A percentile compares a stretch with the other conserved stretches of the same genome.
Evolutionary conservation across 2,888 invertebrate genomes (phyloP).

Genomic region (Palloptera scutellata): DNA sequence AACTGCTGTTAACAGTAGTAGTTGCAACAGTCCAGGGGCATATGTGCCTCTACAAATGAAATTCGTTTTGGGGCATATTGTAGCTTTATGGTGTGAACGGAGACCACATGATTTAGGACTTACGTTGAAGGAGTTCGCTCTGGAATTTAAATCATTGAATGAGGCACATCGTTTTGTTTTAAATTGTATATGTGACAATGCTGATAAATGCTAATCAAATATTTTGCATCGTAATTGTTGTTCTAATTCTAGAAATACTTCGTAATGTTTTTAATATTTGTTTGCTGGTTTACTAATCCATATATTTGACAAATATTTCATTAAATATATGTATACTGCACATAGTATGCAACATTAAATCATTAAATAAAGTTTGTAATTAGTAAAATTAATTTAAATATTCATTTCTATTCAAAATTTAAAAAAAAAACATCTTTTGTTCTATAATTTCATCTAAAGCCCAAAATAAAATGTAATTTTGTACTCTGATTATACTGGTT

Average conservation of each 20-base stretch:
- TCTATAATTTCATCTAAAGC: too few relatives aligned
- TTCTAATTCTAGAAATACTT: too few relatives aligned
- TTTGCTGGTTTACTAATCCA: too few relatives aligned
- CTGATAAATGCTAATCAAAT: constrained; percentile 34
- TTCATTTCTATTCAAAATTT: too few relatives aligned
- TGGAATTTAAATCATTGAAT: constrained; percentile 45
- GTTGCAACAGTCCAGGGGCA: constrained; percentile 44
- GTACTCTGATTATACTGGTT: too few relatives aligned
- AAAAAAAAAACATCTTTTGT: too few relatives aligned
- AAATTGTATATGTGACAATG: constrained; percentile 37
- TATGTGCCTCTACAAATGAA: constrained; percentile 54
- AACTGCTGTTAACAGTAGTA: constrained; percentile 23
- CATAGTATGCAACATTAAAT: too few relatives aligned
- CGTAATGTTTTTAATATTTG: neutral
- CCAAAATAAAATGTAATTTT: too few relatives aligned
- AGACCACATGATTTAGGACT: constrained; percentile 49
- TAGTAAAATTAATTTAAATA: too few relatives aligned
- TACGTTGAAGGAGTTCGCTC: constrained; percentile 47
- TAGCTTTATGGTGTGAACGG: constrained; percentile 55
- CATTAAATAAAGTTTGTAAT: too few relatives aligned
- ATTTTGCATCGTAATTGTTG: too few relatives aligned
- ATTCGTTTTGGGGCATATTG: constrained; percentile 53
- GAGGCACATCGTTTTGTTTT: constrained; percentile 40
- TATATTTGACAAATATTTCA: too few relatives aligned
- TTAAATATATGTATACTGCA: neutral